Percentiles rank a stretch among this genome's conserved stretches.
These are phyloP conservation scores for Arctocebus calabarensis DNA, from an alignment of 2,797 vertebrate genomes.

Conservation along the genomic window DNA sequence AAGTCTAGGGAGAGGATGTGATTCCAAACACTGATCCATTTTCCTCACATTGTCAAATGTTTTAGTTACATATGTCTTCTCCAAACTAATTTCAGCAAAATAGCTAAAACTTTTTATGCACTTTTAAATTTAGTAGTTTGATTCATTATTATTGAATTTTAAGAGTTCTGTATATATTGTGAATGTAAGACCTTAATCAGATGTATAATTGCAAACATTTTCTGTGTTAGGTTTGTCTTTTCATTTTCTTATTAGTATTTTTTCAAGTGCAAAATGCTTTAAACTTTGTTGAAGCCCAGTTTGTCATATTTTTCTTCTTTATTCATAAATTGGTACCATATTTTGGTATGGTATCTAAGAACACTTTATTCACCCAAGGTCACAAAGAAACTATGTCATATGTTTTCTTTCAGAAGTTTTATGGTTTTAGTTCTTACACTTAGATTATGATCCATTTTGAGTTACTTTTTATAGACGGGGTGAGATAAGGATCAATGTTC, in stretches of 20 bases:
- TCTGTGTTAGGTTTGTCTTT: background rate
- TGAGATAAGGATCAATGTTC: background rate
- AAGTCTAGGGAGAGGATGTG: too few species aligned
- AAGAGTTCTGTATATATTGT: background rate
- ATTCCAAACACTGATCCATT: too few species aligned
- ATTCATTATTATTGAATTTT: background rate
- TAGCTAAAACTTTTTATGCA: background rate
- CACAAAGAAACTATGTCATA: background rate
- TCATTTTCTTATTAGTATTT: conserved; percentile 15
- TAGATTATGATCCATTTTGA: background rate
- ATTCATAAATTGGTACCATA: too few species aligned
- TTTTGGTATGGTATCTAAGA: background rate
- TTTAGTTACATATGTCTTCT: background rate
- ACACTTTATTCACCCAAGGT: background rate
- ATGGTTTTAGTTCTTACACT: background rate
- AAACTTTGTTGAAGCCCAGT: background rate
- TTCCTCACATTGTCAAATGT: too few species aligned
- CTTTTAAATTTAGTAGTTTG: conserved; percentile 3
- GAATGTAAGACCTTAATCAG: background rate
- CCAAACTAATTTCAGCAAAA: conserved; percentile 26
- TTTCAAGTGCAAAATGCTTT: background rate
- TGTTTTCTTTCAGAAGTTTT: conserved; percentile 18
- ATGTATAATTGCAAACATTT: conserved; percentile 31
- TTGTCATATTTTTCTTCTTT: conserved; percentile 15
- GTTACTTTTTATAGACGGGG: background rate